These are phyloP conservation scores for Tinamus guttatus DNA, from an alignment of 2,113 vertebrate species.

Conservation along the genomic window DNA sequence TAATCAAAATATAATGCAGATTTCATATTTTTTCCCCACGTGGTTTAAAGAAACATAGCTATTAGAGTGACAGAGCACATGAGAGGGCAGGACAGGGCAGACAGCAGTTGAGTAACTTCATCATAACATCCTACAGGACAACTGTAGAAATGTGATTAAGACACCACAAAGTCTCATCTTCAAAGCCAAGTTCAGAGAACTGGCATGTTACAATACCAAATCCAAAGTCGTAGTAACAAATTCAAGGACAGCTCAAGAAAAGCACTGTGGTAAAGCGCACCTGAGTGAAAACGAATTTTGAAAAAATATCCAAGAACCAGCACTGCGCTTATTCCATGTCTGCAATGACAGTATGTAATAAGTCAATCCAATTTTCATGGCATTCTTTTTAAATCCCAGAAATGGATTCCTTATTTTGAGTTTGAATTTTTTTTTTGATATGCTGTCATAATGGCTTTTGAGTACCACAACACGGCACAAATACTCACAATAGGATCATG, in stretches of 20 bases:
- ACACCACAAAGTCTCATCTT: not conserved
- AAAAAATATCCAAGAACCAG: not conserved
- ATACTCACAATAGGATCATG: slow-evolving; percentile 53
- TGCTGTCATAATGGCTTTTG: not conserved
- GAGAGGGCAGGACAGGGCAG: not conserved
- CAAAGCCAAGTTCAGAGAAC: not conserved
- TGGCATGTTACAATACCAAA: not conserved
- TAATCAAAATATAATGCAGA: not conserved
- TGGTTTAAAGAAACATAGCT: not conserved
- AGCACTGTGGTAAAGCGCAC: not conserved
- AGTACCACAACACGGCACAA: not conserved
- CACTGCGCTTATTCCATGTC: not conserved
- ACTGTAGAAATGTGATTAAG: not conserved
- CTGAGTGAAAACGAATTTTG: not conserved
- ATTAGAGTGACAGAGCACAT: not conserved
- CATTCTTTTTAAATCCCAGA: not conserved
- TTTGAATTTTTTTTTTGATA: slow-evolving; percentile 23
- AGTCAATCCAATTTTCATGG: not conserved
- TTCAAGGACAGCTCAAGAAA: not conserved
- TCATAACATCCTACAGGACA: not conserved
- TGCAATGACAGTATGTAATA: not conserved
- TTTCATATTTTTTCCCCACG: not conserved
- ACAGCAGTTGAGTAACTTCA: not conserved
- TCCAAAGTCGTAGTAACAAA: not conserved
- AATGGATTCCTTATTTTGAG: not conserved